Evolutionary conservation across 1,140 invertebrate genomes (phyloP).

Genomic region (Sminthurinus signatus): DNA sequence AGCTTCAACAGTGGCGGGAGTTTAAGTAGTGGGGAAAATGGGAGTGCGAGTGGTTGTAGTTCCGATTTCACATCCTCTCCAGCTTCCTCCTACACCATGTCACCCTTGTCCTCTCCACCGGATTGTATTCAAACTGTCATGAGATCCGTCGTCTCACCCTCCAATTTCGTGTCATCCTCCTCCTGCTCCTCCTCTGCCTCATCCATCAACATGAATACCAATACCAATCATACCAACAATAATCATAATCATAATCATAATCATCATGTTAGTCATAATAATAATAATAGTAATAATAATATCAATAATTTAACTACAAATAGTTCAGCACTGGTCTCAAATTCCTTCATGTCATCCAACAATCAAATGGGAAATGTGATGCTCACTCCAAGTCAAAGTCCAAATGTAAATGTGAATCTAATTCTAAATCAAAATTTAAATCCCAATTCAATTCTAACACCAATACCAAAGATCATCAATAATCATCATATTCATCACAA

Average conservation of each 20-base stretch:
- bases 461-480: neutral
- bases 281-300: neutral
- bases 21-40: neutral
- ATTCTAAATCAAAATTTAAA: too few relatives aligned
- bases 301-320: neutral
- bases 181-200: slow-evolving; percentile 4
- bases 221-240: neutral
- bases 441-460: neutral
- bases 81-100: slow-evolving; percentile 37
- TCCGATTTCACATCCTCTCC: slow-evolving; percentile 38
- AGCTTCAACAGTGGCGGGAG: slow-evolving; percentile 2
- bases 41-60: neutral
- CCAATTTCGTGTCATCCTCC: neutral
- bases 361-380: slow-evolving; percentile 23
- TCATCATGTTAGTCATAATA: neutral
- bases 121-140: slow-evolving; percentile 41
- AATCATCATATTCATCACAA: neutral
- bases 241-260: neutral
- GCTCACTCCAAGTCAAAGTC: slow-evolving; percentile 24
- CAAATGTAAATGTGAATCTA: neutral
- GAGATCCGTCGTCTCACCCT: slow-evolving; percentile 35
- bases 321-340: neutral
- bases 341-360: neutral
- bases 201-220: neutral
- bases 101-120: slow-evolving; percentile 29